Percentiles rank a stretch among this genome's conserved stretches.
Evolutionary conservation across 2,797 vertebrate species (phyloP).

Genomic region (Enteromius afrohamiltoni): DNA sequence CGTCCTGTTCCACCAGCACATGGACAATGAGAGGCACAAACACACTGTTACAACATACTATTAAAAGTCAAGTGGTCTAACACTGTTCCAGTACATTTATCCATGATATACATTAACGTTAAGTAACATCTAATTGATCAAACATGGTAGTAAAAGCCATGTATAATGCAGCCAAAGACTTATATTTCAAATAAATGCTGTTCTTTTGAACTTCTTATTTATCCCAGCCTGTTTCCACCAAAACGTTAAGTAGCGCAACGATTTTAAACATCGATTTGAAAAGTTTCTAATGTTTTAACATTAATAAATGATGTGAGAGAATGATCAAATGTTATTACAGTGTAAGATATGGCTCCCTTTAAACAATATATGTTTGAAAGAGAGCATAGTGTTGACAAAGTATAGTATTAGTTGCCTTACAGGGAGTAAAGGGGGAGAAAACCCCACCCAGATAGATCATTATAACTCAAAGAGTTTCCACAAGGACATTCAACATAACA

Average conservation of each 20-base stretch:
- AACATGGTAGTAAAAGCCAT: background rate
- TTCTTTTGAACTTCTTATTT: background rate
- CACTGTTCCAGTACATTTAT: background rate
- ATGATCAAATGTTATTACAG: background rate
- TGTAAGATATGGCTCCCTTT: background rate
- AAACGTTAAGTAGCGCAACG: background rate
- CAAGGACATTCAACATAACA: constrained; percentile 18
- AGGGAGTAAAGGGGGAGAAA: background rate
- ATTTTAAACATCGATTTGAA: background rate
- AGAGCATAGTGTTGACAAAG: background rate
- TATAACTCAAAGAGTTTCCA: constrained; percentile 6
- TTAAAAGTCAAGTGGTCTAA: background rate
- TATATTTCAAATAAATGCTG: background rate
- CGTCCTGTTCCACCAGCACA: background rate
- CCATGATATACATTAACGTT: background rate
- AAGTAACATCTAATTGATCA: background rate
- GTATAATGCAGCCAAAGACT: background rate
- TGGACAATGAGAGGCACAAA: background rate
- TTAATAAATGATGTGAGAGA: background rate
- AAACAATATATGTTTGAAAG: background rate
- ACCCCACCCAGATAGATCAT: constrained; percentile 8
- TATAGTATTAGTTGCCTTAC: background rate
- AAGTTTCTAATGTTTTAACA: background rate
- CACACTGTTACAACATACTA: background rate
- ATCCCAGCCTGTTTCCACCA: background rate